Evolutionary conservation across 2,888 invertebrate genomes (phyloP).

Genomic region (Drosophila dives): DNA sequence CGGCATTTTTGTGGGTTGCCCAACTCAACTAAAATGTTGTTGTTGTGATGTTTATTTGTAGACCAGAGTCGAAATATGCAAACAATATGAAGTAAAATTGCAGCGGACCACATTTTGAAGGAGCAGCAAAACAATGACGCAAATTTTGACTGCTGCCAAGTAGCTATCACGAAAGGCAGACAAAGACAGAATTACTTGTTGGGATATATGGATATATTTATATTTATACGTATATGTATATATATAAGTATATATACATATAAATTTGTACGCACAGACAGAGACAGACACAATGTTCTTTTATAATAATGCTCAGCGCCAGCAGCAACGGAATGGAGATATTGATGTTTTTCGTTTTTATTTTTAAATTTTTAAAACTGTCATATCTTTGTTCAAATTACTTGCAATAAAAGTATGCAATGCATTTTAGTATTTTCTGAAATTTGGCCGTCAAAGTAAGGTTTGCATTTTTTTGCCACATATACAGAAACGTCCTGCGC

Average conservation of each 20-base stretch:
- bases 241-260: slow-evolving; percentile 1
- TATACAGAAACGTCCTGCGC: no score
- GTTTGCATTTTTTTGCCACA: no score
- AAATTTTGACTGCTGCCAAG: slow-evolving; percentile 69
- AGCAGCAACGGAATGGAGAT: no score
- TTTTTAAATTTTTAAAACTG: no score
- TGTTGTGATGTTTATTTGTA: slow-evolving; percentile 55
- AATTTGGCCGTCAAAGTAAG: no score
- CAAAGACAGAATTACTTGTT: slow-evolving; percentile 26
- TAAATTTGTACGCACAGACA: slow-evolving; percentile 2
- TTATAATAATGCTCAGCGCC: slow-evolving; percentile 33
- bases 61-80: slow-evolving; percentile 64
- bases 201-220: slow-evolving; percentile 9
- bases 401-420: no score
- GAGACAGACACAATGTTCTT: slow-evolving; percentile 21
- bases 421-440: no score
- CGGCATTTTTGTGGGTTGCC: slow-evolving; percentile 26
- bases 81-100: slow-evolving; percentile 75
- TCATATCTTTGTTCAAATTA: no score
- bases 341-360: no score
- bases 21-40: slow-evolving; percentile 20
- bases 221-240: background rate
- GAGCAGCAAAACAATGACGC: slow-evolving; percentile 41
- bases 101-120: slow-evolving; percentile 40
- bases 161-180: slow-evolving; percentile 28